Base-by-base conservation (phyloP, 2,797 vertebrate genomes). In the Scarus forsteni region DNA sequence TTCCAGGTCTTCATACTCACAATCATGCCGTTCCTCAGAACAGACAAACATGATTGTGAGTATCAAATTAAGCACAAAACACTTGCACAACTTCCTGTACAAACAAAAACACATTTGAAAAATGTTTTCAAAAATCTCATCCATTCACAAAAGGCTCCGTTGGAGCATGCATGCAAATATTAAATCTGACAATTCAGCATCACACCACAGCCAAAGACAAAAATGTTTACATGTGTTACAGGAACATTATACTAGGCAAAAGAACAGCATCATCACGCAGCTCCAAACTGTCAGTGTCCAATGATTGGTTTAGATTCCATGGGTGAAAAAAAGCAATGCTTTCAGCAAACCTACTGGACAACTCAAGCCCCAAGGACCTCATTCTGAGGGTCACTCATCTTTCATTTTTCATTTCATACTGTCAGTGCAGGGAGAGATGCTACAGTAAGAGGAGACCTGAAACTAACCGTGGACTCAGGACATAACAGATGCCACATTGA, bases 101-200 rank as follows among this genome's bases (percentile, higher is more conserved):
- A 94, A 91, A 91, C 57, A 79, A 85, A 87, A 84, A 77, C 18
- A 64, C 65, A 43, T 80, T 80, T 88, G 78, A 85, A 85, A 89
- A 87, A 85, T 80, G 48, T 87, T 72, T 87, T 76, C 83, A 85
- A 85, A 85, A 87, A 85, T 80, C 80, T 93, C 92, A 92, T 93
- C 91, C 93, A 92, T 92, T 92, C 91, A 92, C 91, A 89, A 89
- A 93, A 88, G 85, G 92, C 91, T 93, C 90, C 89, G 92, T 89
- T 73, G 81, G 89, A 93, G 92, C 92, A 87, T 88, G 93, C 93
- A 95, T 94, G 93, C 93, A 94, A 92, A 88, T 93, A 91, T 92
- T 92, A 92, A 90, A 88, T 92, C 85, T 91, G 88, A 94, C 89
- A 45, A 90, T 85, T 94, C 87, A 90, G 91, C 91, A 89, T 94